Base-by-base conservation (phyloP, 2,888 invertebrate species). In the Nomada flava region DNA sequence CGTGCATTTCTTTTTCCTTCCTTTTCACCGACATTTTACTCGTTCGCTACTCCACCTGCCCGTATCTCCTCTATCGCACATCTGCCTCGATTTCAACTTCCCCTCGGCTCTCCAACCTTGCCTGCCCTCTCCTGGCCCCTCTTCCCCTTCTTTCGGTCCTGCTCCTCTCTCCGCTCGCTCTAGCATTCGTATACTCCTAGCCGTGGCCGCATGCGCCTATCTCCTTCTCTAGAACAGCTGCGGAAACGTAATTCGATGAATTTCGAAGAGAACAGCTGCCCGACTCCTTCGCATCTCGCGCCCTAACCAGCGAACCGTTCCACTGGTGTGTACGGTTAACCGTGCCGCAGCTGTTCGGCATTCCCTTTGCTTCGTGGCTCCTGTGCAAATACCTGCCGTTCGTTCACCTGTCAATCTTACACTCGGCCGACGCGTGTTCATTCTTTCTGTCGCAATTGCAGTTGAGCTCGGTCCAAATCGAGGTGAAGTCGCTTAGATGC, bases 401-500 rank as follows among this genome's bases (percentile, higher is more conserved):
- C 29, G 29, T 29, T 29, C 29, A 29, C 29, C 7, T 29, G 29
- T 29, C 29, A 29, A 5, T 29, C 29, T 29, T 13, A 13, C 15
- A 15, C 15, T 13, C 47, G 47, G 47, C 47, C 10, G 47, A 36
- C 36, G 36, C 36, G 36, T 1, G 36, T 36, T 36, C 36, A 36
- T 36, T 36, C 36, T 36, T 36, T 7, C 7, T 0, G 7, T 36
- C 36, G 26, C 3, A 20, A 55, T 90, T 92, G 42, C 90, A 94
- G 94, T 74, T 94, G 77, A 92, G 91, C 76, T 90, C 92, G 10
- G 85, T 93, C 11, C 93, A 93, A 70, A 91, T 92, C 52, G 94
- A 94, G 77, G 83, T 93, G 76, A 93, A 92, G 74, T 90, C 92
- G 63, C 76, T 89, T 15, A 92, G 91, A 59, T 92, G 91, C 84